Base-by-base conservation (phyloP, 2,888 invertebrate genomes). In the Sympetrum striolatum region DNA sequence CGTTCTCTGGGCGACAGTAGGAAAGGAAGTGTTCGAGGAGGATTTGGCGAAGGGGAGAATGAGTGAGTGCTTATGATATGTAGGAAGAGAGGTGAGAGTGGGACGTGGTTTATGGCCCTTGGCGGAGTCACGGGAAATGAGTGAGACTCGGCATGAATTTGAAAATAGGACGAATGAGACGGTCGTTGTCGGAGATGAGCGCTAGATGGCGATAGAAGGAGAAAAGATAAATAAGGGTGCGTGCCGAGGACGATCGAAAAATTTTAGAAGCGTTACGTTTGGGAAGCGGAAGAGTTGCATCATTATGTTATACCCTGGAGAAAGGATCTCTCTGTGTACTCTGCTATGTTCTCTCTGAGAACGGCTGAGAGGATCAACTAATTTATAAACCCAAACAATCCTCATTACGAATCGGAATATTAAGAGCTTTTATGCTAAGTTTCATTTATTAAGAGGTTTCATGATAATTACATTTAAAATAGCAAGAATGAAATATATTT, bases 61-160 rank as follows among this genome's bases (percentile, higher is more conserved):
- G 58, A 35, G 37, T 31, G 86, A 60, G 60, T 60, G 37, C 14
- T 58, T 22, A 37, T n/a, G 80, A 37, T 35, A 37, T 80, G 80
- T 35, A 22, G 80, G 37, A 37, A 18, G 35, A 18, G 37, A 80
- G 14, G 35, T 12, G 58, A 35, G 58, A 18, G 58, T 22, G 14
- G 86, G 64, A 39, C 58, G 37, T 86, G 86, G 22, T 86, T 86
- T 86, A 86, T 86, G 86, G 86, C 60, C 86, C 86, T 86, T 86
- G 31, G 64, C 60, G 60, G 64, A 86, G 86, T 86, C 86, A 86
- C 86, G 86, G 86, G 86, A 86, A 86, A 86, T 86, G 86, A 60
- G 86, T 37, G 58, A 1, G 86, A 86, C 86, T 64, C 86, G 86
- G 86, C 25, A 86, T 86, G 86, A 86, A 86, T 86, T 86, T 86